Percentiles rank a stretch among this genome's conserved stretches.
Evolutionary conservation across 64 coral and sea anemone species (phyloP).

Genomic region (Dendronephthya gigantea): DNA sequence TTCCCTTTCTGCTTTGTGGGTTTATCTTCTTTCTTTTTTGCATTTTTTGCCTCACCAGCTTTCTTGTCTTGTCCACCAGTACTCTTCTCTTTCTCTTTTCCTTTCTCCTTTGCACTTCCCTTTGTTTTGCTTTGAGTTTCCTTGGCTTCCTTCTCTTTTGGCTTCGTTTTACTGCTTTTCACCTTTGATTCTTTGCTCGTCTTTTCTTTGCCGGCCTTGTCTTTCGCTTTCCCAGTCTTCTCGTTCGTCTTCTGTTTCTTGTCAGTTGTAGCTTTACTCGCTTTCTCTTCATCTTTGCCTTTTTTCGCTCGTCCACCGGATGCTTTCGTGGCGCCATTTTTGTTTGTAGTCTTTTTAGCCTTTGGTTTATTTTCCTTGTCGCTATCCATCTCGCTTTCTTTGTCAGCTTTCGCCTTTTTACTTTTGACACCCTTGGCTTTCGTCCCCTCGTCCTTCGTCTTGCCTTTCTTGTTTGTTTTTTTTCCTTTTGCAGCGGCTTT

Average conservation of each 20-base stretch:
- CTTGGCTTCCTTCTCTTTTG: constrained; percentile 12
- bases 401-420: too few species aligned
- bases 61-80: neutral
- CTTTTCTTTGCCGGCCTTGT: constrained; percentile 15
- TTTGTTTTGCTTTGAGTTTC: neutral
- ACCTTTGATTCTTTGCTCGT: constrained; percentile 26
- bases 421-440: neutral
- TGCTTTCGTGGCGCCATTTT: neutral
- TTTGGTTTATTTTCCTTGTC: neutral
- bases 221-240: neutral
- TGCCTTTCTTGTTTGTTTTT: neutral
- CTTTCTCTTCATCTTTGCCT: neutral
- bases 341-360: neutral
- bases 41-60: neutral
- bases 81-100: neutral
- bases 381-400: neutral
- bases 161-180: constrained; percentile 27
- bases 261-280: neutral
- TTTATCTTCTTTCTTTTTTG: neutral
- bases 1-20: neutral
- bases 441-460: neutral
- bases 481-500: constrained; percentile 16
- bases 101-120: constrained; percentile 20
- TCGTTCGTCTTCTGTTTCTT: neutral
- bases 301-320: neutral